Conservation (phyloP, 2,888 invertebrate species). For the Agrochola litura region DNA sequence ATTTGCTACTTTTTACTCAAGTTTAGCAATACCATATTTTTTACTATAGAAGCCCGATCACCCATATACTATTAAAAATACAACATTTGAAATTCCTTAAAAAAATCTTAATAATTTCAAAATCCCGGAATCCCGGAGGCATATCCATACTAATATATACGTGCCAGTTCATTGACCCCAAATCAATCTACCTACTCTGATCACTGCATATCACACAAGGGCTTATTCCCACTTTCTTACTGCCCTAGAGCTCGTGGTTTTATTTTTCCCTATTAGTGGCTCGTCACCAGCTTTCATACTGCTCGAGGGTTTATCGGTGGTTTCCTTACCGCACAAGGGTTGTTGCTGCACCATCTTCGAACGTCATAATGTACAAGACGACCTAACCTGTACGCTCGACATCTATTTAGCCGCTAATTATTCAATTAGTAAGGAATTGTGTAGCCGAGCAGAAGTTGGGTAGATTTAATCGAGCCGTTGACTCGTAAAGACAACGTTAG, state of each 20-base stretch:
- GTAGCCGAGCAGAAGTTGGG: conserved; percentile 52
- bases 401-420: conserved; percentile 31
- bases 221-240: background rate
- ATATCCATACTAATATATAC: too few species aligned
- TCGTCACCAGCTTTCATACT: background rate
- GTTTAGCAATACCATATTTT: too few species aligned
- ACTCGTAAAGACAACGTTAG: conserved; percentile 61
- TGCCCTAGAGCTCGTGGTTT: too few species aligned
- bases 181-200: too few species aligned
- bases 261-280: background rate
- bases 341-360: background rate
- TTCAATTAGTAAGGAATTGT: conserved; percentile 50
- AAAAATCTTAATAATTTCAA: too few species aligned
- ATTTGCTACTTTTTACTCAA: too few species aligned
- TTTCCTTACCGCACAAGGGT: background rate
- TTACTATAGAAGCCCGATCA: too few species aligned
- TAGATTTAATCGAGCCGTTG: conserved; percentile 62
- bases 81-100: too few species aligned
- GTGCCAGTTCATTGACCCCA: too few species aligned
- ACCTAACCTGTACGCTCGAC: background rate
- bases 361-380: background rate
- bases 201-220: too few species aligned
- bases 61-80: too few species aligned
- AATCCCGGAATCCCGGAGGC: too few species aligned
- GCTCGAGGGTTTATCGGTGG: background rate